Percentiles rank a stretch among this genome's conserved stretches.
Conservation (phyloP, 1,140 invertebrate genomes). For the Pseudomyrmex sp. region DNA sequence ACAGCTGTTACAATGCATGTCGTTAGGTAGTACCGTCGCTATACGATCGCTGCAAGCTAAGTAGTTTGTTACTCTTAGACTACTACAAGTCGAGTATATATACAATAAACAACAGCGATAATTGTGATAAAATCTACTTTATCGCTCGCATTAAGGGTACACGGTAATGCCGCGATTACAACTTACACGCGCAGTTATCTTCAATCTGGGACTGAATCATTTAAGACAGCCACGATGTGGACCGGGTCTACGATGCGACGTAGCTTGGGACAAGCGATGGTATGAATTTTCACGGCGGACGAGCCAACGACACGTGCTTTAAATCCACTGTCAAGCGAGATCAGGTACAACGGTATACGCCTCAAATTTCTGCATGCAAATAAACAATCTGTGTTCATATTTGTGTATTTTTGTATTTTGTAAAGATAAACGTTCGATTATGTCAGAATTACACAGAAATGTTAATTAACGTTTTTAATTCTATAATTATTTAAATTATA, state of each 20-base stretch:
- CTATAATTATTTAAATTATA: background rate
- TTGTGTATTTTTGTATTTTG: background rate
- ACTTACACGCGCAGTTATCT: conserved; percentile 53
- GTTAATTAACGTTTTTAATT: background rate
- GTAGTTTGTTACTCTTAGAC: conserved; percentile 63
- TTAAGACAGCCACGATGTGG: conserved; percentile 31
- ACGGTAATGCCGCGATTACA: conserved; percentile 60
- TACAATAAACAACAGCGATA: conserved; percentile 64
- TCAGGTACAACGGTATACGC: background rate
- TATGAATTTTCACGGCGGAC: conserved; percentile 12
- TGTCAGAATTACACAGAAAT: background rate
- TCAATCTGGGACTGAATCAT: conserved; percentile 54
- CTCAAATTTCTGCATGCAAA: background rate
- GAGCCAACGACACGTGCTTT: background rate
- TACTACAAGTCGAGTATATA: conserved; percentile 14
- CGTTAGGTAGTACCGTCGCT: conserved; percentile 60
- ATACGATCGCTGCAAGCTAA: conserved; percentile 59
- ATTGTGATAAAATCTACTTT: conserved; percentile 69
- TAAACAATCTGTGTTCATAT: background rate
- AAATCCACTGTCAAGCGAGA: background rate
- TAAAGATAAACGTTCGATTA: too few relatives aligned
- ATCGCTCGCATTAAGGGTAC: conserved; percentile 61
- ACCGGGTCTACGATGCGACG: conserved; percentile 32
- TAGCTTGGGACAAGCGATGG: background rate
- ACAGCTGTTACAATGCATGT: conserved; percentile 67